These are phyloP conservation scores for Nezara viridula DNA, from an alignment of 2,888 invertebrate genomes.

Conservation along the genomic window DNA sequence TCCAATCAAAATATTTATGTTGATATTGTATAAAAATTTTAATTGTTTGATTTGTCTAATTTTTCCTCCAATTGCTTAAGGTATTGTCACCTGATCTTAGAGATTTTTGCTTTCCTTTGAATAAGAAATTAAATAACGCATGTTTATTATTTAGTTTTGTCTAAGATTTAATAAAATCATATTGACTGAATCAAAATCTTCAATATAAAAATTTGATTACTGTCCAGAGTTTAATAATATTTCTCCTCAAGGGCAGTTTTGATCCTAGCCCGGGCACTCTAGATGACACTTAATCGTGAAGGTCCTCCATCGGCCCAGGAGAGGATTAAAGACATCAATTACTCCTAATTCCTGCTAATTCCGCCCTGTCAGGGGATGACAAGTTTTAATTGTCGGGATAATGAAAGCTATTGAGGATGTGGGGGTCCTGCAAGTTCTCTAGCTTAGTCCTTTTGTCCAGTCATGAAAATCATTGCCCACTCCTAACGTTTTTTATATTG, in stretches of 20 bases:
- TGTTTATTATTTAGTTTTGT: no score
- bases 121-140: no score
- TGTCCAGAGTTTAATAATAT: neutral
- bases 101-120: no score
- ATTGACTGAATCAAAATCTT: no score
- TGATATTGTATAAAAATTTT: no score
- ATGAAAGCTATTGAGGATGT: constrained; percentile 56
- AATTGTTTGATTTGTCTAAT: no score
- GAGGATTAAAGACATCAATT: constrained; percentile 48
- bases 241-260: neutral
- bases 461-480: neutral
- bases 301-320: neutral
- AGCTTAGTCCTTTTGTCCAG: neutral
- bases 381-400: constrained; percentile 54
- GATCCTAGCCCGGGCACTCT: no score
- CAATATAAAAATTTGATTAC: no score
- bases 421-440: neutral
- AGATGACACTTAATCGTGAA: neutral
- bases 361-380: constrained; percentile 44
- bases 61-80: no score
- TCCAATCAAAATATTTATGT: no score
- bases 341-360: constrained; percentile 53
- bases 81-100: no score
- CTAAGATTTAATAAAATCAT: no score
- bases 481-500: neutral